phyloP scores from a whole-genome alignment of 1,140 invertebrate species.

The Drosophila rufa region DNA sequence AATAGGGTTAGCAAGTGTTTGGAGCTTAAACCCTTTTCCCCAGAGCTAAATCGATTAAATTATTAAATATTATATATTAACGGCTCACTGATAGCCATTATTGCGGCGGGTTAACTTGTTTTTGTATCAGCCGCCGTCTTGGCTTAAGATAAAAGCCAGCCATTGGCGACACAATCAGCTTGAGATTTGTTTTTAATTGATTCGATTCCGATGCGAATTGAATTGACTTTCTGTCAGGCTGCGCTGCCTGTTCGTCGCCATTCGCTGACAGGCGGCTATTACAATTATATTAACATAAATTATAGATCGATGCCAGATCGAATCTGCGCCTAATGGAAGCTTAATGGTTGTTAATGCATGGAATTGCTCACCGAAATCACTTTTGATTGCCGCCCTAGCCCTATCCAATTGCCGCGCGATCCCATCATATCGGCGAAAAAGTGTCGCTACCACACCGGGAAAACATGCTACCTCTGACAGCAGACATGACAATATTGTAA shows the following conservation, averaged over 20 bases:
- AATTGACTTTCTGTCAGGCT: constrained; percentile 54
- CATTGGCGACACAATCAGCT: constrained; percentile 51
- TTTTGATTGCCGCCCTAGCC: constrained; percentile 38
- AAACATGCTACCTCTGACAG: constrained; percentile 52
- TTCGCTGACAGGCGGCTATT: constrained; percentile 64
- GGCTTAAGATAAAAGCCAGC: constrained; percentile 57
- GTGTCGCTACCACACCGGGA: constrained; percentile 11
- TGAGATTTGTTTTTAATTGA: constrained; percentile 69
- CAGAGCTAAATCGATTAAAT: too few species aligned
- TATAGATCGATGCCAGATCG: constrained; percentile 44
- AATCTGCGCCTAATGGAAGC: constrained; percentile 54
- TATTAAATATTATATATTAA: not conserved
- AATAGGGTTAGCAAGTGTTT: too few species aligned
- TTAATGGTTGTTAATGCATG: constrained; percentile 56
- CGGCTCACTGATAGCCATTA: not conserved
- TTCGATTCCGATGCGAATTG: constrained; percentile 51
- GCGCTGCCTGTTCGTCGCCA: constrained; percentile 61
- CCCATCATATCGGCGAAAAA: constrained; percentile 13
- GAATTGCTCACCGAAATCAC: constrained; percentile 46
- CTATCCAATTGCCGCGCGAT: constrained; percentile 17
- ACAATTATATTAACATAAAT: constrained; percentile 75
- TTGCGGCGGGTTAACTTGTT: constrained; percentile 33
- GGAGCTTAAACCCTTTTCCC: too few species aligned
- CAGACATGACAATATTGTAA: constrained; percentile 59
- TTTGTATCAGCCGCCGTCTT: constrained; percentile 24